These are phyloP conservation scores for Neopipo cinnamomea DNA, from an alignment of 2,113 vertebrate genomes.

Conservation along the genomic window DNA sequence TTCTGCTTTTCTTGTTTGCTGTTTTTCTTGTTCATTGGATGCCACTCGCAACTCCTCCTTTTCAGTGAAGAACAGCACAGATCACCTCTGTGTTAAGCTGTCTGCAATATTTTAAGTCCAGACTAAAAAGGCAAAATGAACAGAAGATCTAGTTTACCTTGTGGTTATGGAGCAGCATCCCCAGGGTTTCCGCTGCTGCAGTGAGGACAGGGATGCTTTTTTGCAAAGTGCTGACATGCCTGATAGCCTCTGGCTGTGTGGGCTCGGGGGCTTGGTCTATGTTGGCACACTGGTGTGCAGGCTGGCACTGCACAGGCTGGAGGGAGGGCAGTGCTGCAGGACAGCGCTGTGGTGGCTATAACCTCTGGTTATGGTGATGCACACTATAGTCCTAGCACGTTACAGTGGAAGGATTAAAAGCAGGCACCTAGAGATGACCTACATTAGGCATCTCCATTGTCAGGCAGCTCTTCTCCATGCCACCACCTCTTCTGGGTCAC, in stretches of 20 bases:
- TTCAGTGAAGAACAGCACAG: neutral
- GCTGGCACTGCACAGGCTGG: neutral
- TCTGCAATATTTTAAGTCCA: neutral
- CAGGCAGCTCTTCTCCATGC: neutral
- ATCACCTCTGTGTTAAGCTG: neutral
- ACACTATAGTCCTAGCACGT: neutral
- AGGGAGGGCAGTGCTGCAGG: neutral
- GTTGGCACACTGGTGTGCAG: fast-evolving
- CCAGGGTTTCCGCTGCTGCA: fast-evolving
- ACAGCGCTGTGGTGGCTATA: fast-evolving
- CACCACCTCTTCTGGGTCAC: neutral
- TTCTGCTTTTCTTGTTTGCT: neutral
- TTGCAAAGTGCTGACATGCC: neutral
- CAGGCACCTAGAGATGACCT: neutral
- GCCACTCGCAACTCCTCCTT: neutral
- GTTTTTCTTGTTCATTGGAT: neutral
- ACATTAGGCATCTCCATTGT: neutral
- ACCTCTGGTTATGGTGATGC: neutral
- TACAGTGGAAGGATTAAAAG: neutral
- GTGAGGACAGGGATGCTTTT: neutral
- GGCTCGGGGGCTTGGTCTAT: fast-evolving
- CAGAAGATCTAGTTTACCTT: neutral
- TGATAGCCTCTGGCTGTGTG: neutral
- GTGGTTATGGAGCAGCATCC: neutral
- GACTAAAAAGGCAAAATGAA: neutral